Evolutionary conservation across 2,113 vertebrate genomes (phyloP), one percentile per base, ranked within the genome.

Genomic region (Leucoraja erinaceus): DNA sequence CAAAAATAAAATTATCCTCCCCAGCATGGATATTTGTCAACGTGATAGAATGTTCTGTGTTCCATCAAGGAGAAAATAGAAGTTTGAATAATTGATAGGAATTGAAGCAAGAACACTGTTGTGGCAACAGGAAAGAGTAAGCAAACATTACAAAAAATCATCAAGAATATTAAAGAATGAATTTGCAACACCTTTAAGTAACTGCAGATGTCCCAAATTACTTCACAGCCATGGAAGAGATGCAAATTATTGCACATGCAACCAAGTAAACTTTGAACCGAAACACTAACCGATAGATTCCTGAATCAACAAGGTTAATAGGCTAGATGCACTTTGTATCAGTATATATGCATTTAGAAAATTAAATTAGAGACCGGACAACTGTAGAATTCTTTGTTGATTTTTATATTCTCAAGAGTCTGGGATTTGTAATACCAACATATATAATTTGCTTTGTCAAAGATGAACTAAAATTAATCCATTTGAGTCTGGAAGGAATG

Each of bases 81-180:
- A 56, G 47, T 83, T 83, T 25, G 79, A 83, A 54, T 54, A 83
- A 83, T 56, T 83, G 79, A 83, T 83, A 83, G 54, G 20, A 83
- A 54, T 83, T 25, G 38, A 54, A 25, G 20, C 54, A 83, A 83
- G 20, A 56, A 83, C 38, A 22, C 18, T 47, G 47, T 54, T 54
- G 22, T 83, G 20, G 5, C 79, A 83, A 56, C 54, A 83, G 79
- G 22, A 83, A 83, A 83, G 20, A 83, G 78, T 8, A 9, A 59
- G 47, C 54, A 59, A 81, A 56, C 22, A 28, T 59, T 25, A 28
- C 20, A 2, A 28, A 56, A 83, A 38, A 16, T 5, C 38, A 83
- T 56, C 22, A 83, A 3, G 38, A 7, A 47, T 6, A 54, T 22
- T 81, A 33, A 81, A 33, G 79, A 83, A 54, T 25, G 47, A 25